Evolutionary conservation across 2,113 vertebrate species (phyloP).

Genomic region (Ranitomeya variabilis): DNA sequence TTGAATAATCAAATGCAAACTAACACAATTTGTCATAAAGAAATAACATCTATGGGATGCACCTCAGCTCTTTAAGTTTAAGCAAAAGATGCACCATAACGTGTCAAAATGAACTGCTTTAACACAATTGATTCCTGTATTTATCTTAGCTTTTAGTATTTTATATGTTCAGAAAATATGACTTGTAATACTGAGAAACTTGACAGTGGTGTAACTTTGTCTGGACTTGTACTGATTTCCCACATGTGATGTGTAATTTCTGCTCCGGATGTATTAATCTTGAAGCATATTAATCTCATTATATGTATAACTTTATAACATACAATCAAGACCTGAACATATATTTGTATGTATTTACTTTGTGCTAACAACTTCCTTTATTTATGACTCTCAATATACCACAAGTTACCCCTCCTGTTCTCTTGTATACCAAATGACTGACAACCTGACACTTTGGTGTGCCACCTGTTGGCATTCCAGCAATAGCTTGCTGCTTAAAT

Average conservation of each 20-base stretch:
- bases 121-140: background rate
- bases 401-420: conserved; percentile 11
- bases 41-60: background rate
- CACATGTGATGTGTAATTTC: background rate
- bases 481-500: conserved; percentile 12
- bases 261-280: background rate
- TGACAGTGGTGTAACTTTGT: no score
- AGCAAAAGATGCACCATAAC: background rate
- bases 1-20: background rate
- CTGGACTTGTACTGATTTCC: background rate
- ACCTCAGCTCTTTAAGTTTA: background rate
- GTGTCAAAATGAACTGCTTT: background rate
- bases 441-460: conserved; percentile 30
- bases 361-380: background rate
- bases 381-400: conserved; percentile 12
- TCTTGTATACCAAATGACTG: conserved; percentile 42
- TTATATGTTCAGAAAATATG: background rate
- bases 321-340: background rate
- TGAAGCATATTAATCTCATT: background rate
- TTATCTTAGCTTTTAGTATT: background rate
- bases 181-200: background rate
- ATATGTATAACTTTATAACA: background rate
- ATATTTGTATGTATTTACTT: background rate
- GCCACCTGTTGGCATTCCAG: conserved; percentile 51
- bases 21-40: background rate